Evolutionary conservation across 2,113 vertebrate species (phyloP).

Genomic region (Pangasianodon hypophthalmus): DNA sequence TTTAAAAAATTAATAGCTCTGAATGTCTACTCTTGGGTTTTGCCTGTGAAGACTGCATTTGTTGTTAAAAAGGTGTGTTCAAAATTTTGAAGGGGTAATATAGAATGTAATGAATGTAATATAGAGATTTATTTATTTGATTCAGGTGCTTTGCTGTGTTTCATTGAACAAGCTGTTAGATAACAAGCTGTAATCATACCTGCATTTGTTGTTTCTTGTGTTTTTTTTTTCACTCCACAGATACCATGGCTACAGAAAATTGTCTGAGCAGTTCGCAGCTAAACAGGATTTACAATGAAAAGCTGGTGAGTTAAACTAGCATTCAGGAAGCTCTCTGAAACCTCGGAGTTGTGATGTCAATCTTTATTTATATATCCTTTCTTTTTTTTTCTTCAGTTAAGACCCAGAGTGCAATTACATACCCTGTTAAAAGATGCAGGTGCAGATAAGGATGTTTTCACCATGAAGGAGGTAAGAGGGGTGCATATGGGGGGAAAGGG

Average conservation of each 20-base stretch:
- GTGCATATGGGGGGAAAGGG: background rate
- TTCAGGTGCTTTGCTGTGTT: constrained; percentile 51
- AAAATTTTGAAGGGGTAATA: too few species aligned
- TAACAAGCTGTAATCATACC: background rate
- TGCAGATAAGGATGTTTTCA: constrained; percentile 85
- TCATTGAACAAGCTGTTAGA: background rate
- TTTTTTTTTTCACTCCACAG: constrained; percentile 44
- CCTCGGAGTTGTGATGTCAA: background rate
- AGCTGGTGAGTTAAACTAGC: constrained; percentile 78
- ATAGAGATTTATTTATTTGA: constrained; percentile 51
- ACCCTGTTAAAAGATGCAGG: constrained; percentile 81
- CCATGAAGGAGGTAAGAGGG: constrained; percentile 84
- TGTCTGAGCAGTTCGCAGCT: constrained; percentile 71
- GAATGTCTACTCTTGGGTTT: too few species aligned
- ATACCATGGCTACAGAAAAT: constrained; percentile 77
- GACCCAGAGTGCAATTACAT: constrained; percentile 78
- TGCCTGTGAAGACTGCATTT: too few species aligned
- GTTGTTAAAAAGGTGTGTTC: too few species aligned
- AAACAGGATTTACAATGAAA: constrained; percentile 78
- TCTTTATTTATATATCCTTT: background rate
- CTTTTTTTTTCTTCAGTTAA: constrained; percentile 70
- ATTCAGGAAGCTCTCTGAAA: background rate
- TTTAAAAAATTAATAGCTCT: too few species aligned
- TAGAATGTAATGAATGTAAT: too few species aligned
- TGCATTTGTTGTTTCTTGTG: background rate